Base-by-base conservation (phyloP, 2,888 invertebrate genomes). In the Amphipoea oculea region DNA sequence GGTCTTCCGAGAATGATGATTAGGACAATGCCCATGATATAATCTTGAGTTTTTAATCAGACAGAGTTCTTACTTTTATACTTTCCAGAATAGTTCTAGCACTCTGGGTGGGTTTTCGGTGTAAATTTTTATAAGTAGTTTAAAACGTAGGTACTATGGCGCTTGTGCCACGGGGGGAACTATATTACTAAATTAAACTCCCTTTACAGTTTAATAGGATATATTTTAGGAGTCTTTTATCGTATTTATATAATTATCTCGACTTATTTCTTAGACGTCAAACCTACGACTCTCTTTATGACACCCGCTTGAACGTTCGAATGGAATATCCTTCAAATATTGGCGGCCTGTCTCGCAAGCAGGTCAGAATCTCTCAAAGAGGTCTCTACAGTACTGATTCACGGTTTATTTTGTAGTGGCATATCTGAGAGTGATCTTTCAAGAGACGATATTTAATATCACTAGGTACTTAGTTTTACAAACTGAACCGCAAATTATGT, bases 401-500 rank as follows among this genome's bases (percentile, higher is more conserved):
- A 57, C 4, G 11, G 23, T 11, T 57, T n/a, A 48, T 23, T n/a
- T 60, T 60, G 57, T 20, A 20, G 12, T 4, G 69, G 7, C 6
- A 60, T n/a, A 45, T 17, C 20, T 20, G 12, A 14, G 36, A 36
- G 17, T 29, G 1, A n/a, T 11, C 29, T 57, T 36, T 48, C n/a
- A 36, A 20, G 12, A 17, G n/a, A 14, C 3, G 23, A 75, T n/a
- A 48, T n/a, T 36, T 23, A 36, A 65, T 40, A 66, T 17, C 57
- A 20, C 14, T n/a, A n/a, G 48, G 48, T 14, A 48, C n/a, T 60
- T 60, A 17, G 1, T 29, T 20, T 4, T 20, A 62, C 45, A 40
- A 76, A 67, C 40, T 9, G 60, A 6, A 78, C 40, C 40, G 60
- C 51, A 67, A 73, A 68, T 54, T 66, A 79, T 60, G 36, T 62